Percentiles rank a stretch among this genome's conserved stretches.
Conservation (phyloP, 2,888 invertebrate genomes). For the Rhaphigaster nebulosa region DNA sequence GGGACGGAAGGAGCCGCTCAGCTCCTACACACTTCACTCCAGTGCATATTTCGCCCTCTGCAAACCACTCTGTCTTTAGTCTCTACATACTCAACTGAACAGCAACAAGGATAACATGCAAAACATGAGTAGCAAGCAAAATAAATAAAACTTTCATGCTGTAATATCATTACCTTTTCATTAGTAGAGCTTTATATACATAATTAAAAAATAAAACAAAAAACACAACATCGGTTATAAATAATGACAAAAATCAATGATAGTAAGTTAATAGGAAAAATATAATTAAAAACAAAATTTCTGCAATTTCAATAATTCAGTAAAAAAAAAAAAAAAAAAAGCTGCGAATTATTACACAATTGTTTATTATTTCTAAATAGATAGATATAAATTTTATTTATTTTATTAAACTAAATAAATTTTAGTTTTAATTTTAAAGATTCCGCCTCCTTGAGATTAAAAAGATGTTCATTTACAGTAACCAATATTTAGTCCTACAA, state of each 20-base stretch:
- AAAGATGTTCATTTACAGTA: too few species aligned
- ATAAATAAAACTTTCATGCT: not conserved
- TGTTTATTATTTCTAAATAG: too few species aligned
- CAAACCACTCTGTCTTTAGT: constrained; percentile 54
- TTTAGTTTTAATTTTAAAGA: too few species aligned
- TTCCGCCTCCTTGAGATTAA: too few species aligned
- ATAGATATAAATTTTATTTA: too few species aligned
- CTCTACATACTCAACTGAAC: constrained; percentile 33
- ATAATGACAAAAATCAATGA: not conserved
- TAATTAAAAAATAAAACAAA: not conserved
- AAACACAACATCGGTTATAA: not conserved
- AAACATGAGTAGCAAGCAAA: not conserved
- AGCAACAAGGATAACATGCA: constrained; percentile 50
- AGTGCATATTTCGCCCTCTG: constrained; percentile 54
- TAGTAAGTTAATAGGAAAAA: not conserved
- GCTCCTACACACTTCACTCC: constrained; percentile 51
- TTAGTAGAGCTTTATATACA: not conserved
- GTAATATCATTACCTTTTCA: not conserved
- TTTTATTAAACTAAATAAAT: too few species aligned
- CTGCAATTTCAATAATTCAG: not conserved
- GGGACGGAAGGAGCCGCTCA: constrained; percentile 62
- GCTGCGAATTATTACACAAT: too few species aligned
- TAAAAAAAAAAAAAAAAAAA: not conserved
- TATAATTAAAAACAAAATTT: not conserved
- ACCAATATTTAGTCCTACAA: too few species aligned